A percentile compares a stretch with the other conserved stretches of the same genome.
Evolutionary conservation across 2,113 vertebrate genomes (phyloP).

Genomic region (Gnathonemus longibarbis): DNA sequence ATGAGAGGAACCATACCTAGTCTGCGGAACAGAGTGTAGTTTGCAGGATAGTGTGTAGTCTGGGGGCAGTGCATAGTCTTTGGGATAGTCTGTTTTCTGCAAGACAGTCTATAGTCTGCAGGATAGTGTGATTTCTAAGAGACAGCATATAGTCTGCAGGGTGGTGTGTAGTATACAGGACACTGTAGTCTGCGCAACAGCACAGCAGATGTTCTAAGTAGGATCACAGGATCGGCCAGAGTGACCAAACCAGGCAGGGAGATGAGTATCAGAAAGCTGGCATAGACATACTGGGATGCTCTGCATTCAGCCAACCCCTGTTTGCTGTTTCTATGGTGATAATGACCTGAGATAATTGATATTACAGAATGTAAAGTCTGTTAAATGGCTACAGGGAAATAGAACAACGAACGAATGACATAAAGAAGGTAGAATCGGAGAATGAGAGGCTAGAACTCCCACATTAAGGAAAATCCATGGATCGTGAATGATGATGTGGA

Average conservation of each 20-base stretch:
- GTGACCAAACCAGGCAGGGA: not conserved
- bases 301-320: not conserved
- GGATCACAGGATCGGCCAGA: not conserved
- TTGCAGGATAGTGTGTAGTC: not conserved
- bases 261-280: not conserved
- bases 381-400: not conserved
- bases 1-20: not conserved
- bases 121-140: not conserved
- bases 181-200: not conserved
- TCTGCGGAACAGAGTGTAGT: not conserved
- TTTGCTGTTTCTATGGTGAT: constrained; percentile 1
- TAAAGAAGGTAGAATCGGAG: not conserved
- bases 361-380: not conserved
- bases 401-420: not conserved
- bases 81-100: not conserved
- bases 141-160: not conserved
- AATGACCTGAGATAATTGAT: constrained; percentile 5
- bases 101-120: not conserved
- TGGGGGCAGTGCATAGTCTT: not conserved
- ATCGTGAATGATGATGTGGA: not conserved
- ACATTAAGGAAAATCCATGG: not conserved
- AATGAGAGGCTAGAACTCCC: not conserved
- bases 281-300: not conserved
- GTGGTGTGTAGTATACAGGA: not conserved
- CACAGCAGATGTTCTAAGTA: not conserved